A percentile compares a stretch with the other conserved stretches of the same genome.
phyloP scores from a whole-genome alignment of 1,140 invertebrate genomes.

The Mycetomoellerius zeteki region DNA sequence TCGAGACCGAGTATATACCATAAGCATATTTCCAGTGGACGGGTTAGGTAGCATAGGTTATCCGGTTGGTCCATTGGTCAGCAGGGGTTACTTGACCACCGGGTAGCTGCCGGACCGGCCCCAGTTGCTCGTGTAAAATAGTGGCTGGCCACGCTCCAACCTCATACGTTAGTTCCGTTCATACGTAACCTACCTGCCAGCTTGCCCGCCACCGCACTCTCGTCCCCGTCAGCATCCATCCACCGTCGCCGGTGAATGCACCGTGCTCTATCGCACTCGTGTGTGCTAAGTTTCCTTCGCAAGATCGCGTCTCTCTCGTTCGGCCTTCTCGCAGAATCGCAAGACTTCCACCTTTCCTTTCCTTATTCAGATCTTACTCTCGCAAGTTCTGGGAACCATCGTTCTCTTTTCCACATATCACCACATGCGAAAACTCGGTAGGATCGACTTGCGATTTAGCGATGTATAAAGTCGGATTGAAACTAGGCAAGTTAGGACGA shows the following conservation, averaged over 20 bases:
- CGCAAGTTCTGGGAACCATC: neutral
- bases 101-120: conserved; percentile 51
- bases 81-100: conserved; percentile 80
- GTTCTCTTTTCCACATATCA: neutral
- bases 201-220: conserved; percentile 60
- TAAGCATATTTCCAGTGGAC: conserved; percentile 82
- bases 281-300: conserved; percentile 53
- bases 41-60: conserved; percentile 79
- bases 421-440: conserved; percentile 33
- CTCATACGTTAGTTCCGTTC: conserved; percentile 80
- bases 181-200: conserved; percentile 82
- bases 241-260: neutral
- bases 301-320: conserved; percentile 16
- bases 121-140: conserved; percentile 80
- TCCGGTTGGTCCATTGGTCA: conserved; percentile 83
- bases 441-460: conserved; percentile 54
- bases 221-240: conserved; percentile 33
- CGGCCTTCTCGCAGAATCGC: conserved; percentile 14
- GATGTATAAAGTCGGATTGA: neutral
- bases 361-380: neutral
- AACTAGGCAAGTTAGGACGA: neutral
- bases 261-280: conserved; percentile 52
- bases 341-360: neutral
- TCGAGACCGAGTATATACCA: conserved; percentile 65
- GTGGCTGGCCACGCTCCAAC: conserved; percentile 82